Percentiles rank a stretch among this genome's conserved stretches.
Conservation (phyloP, 2,113 vertebrate genomes). For the Poecile atricapillus region DNA sequence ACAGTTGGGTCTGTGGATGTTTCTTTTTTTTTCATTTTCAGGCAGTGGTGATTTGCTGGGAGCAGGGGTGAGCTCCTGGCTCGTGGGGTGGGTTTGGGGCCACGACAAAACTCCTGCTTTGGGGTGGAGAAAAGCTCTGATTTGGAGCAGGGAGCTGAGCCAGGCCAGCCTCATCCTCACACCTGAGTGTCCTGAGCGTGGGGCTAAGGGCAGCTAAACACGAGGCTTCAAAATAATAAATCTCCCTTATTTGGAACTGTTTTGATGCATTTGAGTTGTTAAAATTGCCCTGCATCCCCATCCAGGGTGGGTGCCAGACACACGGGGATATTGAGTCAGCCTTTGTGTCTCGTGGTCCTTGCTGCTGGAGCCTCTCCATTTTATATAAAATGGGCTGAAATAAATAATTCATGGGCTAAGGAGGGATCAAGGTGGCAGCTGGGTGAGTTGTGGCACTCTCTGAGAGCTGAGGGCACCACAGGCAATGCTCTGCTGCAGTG, state of each 20-base stretch:
- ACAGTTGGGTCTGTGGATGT: background rate
- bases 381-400: background rate
- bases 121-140: background rate
- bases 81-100: background rate
- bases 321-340: background rate
- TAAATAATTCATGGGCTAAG: slow-evolving; percentile 16
- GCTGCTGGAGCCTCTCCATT: slow-evolving; percentile 34
- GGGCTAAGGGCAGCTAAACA: background rate
- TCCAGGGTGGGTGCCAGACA: background rate
- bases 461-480: background rate
- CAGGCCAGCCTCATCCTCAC: background rate
- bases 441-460: background rate
- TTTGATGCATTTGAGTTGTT: background rate
- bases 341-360: background rate
- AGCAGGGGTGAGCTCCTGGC: background rate
- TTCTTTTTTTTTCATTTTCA: background rate
- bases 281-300: background rate
- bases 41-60: background rate
- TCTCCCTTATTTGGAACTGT: background rate
- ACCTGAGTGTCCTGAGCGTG: background rate
- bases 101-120: background rate
- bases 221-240: background rate
- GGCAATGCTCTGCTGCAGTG: background rate
- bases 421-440: background rate
- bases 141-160: background rate